Percentiles rank a stretch among this genome's conserved stretches.
Conservation (phyloP, 1,140 invertebrate genomes). For the Lordiphosa stackelbergi region DNA sequence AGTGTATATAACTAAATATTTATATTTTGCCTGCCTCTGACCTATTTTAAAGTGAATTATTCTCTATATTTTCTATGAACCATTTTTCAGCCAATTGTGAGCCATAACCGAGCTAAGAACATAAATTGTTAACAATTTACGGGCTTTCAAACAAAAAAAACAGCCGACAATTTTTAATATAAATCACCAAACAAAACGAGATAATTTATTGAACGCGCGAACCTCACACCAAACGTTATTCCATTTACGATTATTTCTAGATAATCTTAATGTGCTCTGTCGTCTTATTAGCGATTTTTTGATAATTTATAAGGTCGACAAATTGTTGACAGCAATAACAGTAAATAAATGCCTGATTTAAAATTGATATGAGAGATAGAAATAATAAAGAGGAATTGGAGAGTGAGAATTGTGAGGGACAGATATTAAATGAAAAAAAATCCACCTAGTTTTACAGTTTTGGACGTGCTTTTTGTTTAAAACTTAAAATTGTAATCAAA, state of each 20-base stretch:
- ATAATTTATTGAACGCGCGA: conserved; percentile 2
- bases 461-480: too few relatives aligned
- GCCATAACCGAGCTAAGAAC: conserved; percentile 16
- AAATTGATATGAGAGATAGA: conserved; percentile 28
- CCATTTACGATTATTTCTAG: conserved; percentile 39
- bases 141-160: not conserved
- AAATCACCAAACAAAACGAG: conserved; percentile 2
- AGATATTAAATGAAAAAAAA: too few relatives aligned
- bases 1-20: conserved; percentile 6
- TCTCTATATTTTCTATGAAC: conserved; percentile 7
- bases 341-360: conserved; percentile 42
- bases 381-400: too few relatives aligned
- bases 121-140: conserved; percentile 8
- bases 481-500: too few relatives aligned
- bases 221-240: conserved; percentile 19
- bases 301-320: conserved; percentile 55
- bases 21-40: not conserved
- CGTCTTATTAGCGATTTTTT: conserved; percentile 44
- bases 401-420: too few relatives aligned
- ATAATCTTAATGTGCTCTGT: conserved; percentile 63
- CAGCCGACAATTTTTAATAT: not conserved
- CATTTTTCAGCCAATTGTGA: conserved; percentile 45
- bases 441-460: too few relatives aligned
- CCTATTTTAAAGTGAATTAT: not conserved
- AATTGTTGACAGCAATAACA: conserved; percentile 22